These are phyloP conservation scores for Chionodraco myersi DNA, from an alignment of 2,113 vertebrate genomes.

Conservation along the genomic window DNA sequence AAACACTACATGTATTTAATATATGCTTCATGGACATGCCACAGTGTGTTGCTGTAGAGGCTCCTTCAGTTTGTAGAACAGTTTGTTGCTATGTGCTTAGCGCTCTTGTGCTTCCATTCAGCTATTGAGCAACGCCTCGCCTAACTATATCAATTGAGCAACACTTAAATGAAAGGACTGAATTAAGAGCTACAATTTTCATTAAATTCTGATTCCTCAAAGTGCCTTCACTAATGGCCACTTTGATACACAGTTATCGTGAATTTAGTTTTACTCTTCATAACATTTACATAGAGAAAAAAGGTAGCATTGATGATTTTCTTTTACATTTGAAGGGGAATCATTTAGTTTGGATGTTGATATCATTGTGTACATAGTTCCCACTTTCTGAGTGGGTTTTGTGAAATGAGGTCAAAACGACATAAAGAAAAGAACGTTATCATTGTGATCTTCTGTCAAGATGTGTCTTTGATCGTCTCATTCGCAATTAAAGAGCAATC, in stretches of 20 bases:
- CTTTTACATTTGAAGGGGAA: background rate
- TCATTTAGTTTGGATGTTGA: background rate
- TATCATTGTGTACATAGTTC: background rate
- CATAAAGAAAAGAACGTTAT: conserved; percentile 24
- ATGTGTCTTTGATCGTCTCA: conserved; percentile 52
- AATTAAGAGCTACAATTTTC: conserved; percentile 31
- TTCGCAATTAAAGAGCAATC: conserved; percentile 54
- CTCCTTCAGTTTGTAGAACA: background rate
- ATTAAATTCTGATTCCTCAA: background rate
- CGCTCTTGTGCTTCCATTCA: conserved; percentile 26
- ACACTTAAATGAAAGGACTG: conserved; percentile 32
- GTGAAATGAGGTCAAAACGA: conserved; percentile 18
- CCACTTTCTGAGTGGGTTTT: background rate
- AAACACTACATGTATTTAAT: background rate
- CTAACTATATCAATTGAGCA: conserved; percentile 31
- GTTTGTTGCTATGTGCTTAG: conserved; percentile 1
- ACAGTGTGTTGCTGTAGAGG: background rate
- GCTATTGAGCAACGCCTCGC: conserved; percentile 16
- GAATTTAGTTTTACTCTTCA: background rate
- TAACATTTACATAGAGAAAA: conserved; percentile 11
- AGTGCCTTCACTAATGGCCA: conserved; percentile 1
- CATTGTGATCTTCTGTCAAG: conserved; percentile 18
- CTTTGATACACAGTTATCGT: background rate
- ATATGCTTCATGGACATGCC: background rate
- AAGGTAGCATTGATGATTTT: background rate